phyloP scores from a whole-genome alignment of 1,140 invertebrate species.

The Leptoteleia sp. region DNA sequence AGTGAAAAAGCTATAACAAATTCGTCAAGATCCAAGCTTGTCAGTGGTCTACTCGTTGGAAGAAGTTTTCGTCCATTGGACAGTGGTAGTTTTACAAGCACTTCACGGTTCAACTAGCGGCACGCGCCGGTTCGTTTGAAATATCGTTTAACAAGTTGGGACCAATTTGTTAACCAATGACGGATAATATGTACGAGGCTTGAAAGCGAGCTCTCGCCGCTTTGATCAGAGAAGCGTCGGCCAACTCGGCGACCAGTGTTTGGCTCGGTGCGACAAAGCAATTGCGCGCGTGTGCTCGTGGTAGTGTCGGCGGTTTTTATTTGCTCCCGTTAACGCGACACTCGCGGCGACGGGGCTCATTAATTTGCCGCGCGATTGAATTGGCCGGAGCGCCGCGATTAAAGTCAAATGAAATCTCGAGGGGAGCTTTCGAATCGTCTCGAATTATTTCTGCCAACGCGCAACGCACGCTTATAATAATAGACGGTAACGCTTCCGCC shows the following conservation, averaged over 20 bases:
- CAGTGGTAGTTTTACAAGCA: too few relatives aligned
- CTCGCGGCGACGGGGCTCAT: conserved; percentile 38
- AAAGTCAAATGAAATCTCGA: conserved; percentile 11
- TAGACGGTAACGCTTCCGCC: not conserved
- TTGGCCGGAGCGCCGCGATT: conserved; percentile 64
- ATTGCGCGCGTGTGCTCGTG: too few relatives aligned
- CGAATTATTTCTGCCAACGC: conserved; percentile 16
- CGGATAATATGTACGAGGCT: conserved; percentile 6
- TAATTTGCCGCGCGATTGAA: conserved; percentile 67
- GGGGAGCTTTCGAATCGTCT: not conserved
- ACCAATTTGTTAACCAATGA: conserved; percentile 8
- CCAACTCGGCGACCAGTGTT: conserved; percentile 13
- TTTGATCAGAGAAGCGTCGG: conserved; percentile 3
- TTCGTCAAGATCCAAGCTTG: too few relatives aligned
- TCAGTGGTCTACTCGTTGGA: too few relatives aligned
- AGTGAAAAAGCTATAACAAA: too few relatives aligned
- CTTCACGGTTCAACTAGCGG: too few relatives aligned
- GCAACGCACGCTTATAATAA: not conserved
- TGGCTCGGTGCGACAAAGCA: too few relatives aligned
- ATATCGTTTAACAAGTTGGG: not conserved
- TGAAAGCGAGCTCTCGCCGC: conserved; percentile 13
- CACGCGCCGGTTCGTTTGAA: too few relatives aligned
- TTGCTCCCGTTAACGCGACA: conserved; percentile 28
- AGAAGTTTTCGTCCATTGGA: too few relatives aligned
- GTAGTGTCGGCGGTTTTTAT: conserved; percentile 5